A percentile compares a stretch with the other conserved stretches of the same genome.
Conservation (phyloP, 2,113 vertebrate species). For the Chamaetylas fuelleborni region DNA sequence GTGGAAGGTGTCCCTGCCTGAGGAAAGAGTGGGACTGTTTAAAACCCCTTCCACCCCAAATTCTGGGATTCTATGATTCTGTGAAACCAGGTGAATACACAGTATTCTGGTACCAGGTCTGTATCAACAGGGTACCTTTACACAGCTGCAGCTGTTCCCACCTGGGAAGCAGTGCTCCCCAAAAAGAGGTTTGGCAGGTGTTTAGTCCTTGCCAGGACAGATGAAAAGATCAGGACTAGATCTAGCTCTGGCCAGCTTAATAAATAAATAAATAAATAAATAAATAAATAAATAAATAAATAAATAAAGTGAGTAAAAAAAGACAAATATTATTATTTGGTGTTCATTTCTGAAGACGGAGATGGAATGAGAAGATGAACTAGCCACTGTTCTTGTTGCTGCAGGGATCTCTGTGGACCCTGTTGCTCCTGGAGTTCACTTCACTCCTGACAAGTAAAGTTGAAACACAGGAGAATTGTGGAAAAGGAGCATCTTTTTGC, state of each 20-base stretch:
- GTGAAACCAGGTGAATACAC: background rate
- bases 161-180: background rate
- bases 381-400: background rate
- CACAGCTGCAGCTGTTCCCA: background rate
- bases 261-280: too few relatives aligned
- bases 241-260: background rate
- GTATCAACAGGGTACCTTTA: fast-evolving
- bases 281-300: too few relatives aligned
- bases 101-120: background rate
- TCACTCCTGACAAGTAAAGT: background rate
- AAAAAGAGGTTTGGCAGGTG: background rate
- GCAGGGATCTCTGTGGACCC: background rate
- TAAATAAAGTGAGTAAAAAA: too few relatives aligned
- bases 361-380: background rate
- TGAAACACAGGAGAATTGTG: background rate
- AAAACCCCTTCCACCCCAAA: background rate
- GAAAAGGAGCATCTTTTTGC: fast-evolving
- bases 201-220: background rate
- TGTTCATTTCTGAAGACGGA: background rate
- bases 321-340: background rate
- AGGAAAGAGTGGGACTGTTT: background rate
- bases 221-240: background rate
- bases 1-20: background rate
- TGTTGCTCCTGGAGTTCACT: background rate
- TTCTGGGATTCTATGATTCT: background rate